These are phyloP conservation scores for Leptestheria dahalacensis DNA, from an alignment of 1,140 invertebrate genomes.

Conservation along the genomic window DNA sequence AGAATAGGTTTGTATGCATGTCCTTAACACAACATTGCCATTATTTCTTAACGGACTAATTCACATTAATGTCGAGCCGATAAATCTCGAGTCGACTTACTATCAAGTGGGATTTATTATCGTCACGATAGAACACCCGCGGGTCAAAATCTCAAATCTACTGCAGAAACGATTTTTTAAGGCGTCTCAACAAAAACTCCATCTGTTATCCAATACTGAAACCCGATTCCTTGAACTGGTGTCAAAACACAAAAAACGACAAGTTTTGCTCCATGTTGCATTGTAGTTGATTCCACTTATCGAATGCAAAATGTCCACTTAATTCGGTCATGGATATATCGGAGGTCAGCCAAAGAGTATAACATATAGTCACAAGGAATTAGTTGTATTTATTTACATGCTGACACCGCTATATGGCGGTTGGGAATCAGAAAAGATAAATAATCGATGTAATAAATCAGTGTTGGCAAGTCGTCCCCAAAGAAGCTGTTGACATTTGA, in stretches of 20 bases:
- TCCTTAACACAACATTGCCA: neutral
- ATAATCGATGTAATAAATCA: neutral
- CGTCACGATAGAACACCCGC: neutral
- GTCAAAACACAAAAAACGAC: too few species aligned
- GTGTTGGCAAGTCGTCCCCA: neutral
- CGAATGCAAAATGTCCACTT: too few species aligned
- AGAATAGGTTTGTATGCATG: neutral
- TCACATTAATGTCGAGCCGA: neutral
- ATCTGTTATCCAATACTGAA: too few species aligned
- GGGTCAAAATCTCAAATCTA: too few species aligned
- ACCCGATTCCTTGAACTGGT: too few species aligned
- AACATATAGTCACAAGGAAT: neutral
- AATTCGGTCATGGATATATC: too few species aligned
- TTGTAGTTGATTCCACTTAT: too few species aligned
- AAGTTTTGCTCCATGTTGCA: too few species aligned
- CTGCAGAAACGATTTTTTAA: too few species aligned
- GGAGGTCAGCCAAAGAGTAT: too few species aligned
- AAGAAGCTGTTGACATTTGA: neutral
- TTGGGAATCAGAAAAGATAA: neutral
- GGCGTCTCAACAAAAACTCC: too few species aligned
- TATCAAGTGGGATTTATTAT: neutral
- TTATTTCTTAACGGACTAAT: neutral
- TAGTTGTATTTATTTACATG: too few species aligned
- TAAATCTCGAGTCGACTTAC: neutral
- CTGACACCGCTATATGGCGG: neutral